Evolutionary conservation across 2,113 vertebrate genomes (phyloP), one percentile per base, ranked within the genome.

Genomic region (Tachycineta bicolor): DNA sequence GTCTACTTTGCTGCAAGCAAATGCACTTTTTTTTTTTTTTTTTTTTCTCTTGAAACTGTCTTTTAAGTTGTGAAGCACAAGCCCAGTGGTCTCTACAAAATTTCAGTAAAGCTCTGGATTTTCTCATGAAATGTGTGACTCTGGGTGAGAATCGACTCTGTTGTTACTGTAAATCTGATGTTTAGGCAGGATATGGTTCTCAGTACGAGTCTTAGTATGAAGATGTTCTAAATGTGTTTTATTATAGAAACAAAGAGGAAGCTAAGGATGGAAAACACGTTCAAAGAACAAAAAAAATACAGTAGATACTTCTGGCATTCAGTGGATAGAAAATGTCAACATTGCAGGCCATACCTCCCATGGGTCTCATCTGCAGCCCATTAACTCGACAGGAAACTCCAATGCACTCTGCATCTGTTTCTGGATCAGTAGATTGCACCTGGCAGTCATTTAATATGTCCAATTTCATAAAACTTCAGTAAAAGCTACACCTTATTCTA

Each of bases 321-420:
- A 21, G 26, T n/a, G 62, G 13, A 49, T 26, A 71, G 22, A 71
- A 84, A 68, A 75, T 14, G 10, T 50, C 47, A 46, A 0, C 3
- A 1, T 10, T 50, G 17, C 13, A 62, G 28, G 8, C 18, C 3
- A 2, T 34, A 8, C 21, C 6, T 58, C 34, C 52, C 5, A 1
- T 6, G 14, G 33, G 12, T 82, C 62, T 67, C 70, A 17, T 12
- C 52, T 70, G 64, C 64, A 81, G 15, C 8, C 33, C 2, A 12
- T 64, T 83, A 63, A 15, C 4, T 77, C 65, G 56, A 71, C 18
- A 70, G 33, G 6, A 91, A 71, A 43, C 25, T 60, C 24, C 34
- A 56, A 5, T 0, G 3, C 7, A 6, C 9, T 59, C 55, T 59
- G 33, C 20, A n/a, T 59, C 34, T n/a, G 10, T 28, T 78, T 81